A percentile compares a stretch with the other conserved stretches of the same genome.
phyloP scores from a whole-genome alignment of 2,113 vertebrate genomes.

The Acinonyx jubatus region DNA sequence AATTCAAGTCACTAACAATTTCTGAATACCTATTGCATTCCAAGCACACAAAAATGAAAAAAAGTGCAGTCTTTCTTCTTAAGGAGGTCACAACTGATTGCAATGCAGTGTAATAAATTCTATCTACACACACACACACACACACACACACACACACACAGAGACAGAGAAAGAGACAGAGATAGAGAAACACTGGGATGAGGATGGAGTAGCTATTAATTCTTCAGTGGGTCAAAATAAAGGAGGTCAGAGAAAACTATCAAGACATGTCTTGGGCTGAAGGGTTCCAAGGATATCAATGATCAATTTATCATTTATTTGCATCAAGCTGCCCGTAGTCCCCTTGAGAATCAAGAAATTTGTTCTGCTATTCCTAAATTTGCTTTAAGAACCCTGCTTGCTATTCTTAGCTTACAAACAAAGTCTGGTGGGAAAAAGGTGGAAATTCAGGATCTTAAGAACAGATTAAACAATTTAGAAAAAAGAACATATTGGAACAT shows the following conservation, averaged over 20 bases:
- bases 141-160: not conserved
- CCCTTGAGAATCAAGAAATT: slow-evolving; percentile 63
- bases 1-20: not conserved
- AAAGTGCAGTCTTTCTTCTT: not conserved
- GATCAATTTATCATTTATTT: slow-evolving; percentile 40
- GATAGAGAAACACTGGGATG: not conserved
- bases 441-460: slow-evolving; percentile 58
- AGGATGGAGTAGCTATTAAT: not conserved
- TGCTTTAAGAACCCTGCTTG: slow-evolving; percentile 35
- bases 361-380: slow-evolving; percentile 56
- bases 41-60: not conserved
- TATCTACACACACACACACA: not conserved
- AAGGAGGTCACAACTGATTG: not conserved
- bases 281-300: not conserved
- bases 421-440: slow-evolving; percentile 54
- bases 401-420: slow-evolving; percentile 60
- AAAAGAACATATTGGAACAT: slow-evolving; percentile 40
- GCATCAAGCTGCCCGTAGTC: not conserved
- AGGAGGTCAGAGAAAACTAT: slow-evolving; percentile 21
- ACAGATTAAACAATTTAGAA: slow-evolving; percentile 57
- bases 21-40: not conserved
- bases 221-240: slow-evolving; percentile 12
- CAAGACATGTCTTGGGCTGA: not conserved
- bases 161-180: not conserved
- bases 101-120: not conserved